Conservation (phyloP, 1,140 invertebrate genomes). For the Drosophila triauraria region DNA sequence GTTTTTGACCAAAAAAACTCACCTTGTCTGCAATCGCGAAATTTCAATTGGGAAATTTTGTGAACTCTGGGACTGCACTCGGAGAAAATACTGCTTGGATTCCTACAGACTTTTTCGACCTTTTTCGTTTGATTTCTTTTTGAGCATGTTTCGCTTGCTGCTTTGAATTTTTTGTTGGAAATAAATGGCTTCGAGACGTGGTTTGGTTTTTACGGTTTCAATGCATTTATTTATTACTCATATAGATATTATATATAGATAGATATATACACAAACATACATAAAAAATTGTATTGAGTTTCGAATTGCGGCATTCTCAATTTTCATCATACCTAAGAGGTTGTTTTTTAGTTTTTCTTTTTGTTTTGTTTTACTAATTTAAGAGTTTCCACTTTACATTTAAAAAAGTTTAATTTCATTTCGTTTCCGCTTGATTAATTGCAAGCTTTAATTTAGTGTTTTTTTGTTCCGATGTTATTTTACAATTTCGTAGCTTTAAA, state of each 20-base stretch:
- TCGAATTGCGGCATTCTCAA: constrained; percentile 49
- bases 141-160: constrained; percentile 66
- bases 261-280: constrained; percentile 79
- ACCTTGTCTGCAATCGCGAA: constrained; percentile 59
- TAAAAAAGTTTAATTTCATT: constrained; percentile 63
- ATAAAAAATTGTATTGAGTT: constrained; percentile 72
- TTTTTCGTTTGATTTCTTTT: constrained; percentile 32
- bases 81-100: constrained; percentile 21
- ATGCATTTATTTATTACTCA: constrained; percentile 81
- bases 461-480: constrained; percentile 52
- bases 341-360: constrained; percentile 29
- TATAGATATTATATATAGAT: constrained; percentile 67
- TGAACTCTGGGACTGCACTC: constrained; percentile 33
- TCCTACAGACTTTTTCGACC: background rate
- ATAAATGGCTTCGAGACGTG: constrained; percentile 45
- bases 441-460: constrained; percentile 56
- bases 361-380: constrained; percentile 17
- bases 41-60: constrained; percentile 27
- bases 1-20: constrained; percentile 56
- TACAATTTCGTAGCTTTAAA: constrained; percentile 54
- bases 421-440: constrained; percentile 28
- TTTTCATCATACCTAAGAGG: constrained; percentile 54
- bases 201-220: constrained; percentile 60
- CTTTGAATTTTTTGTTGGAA: constrained; percentile 43
- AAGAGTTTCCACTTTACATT: constrained; percentile 59